phyloP scores from a whole-genome alignment of 2,113 vertebrate genomes.

The Trichomycterus rosablanca region DNA sequence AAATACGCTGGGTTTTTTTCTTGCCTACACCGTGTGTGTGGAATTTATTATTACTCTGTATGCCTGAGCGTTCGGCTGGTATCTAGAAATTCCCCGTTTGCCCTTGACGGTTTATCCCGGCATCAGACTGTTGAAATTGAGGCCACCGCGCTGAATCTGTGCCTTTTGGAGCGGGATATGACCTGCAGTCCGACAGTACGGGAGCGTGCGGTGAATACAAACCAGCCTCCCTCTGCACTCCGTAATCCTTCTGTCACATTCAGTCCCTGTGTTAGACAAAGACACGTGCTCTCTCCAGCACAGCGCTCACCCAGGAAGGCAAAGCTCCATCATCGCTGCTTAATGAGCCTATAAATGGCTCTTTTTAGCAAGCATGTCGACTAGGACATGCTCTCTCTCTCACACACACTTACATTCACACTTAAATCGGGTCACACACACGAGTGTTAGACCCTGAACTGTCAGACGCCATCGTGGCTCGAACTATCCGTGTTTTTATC shows the following conservation, averaged over 20 bases:
- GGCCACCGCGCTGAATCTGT: constrained; percentile 33
- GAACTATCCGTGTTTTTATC: neutral
- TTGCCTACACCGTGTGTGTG: too few relatives aligned
- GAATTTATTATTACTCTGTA: too few relatives aligned
- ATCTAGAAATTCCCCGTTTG: too few relatives aligned
- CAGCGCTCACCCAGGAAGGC: constrained; percentile 27
- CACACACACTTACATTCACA: constrained; percentile 9
- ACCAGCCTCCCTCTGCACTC: constrained; percentile 24
- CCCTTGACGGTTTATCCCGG: constrained; percentile 13
- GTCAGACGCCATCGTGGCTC: neutral
- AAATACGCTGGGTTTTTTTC: too few relatives aligned
- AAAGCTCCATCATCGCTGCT: constrained; percentile 39
- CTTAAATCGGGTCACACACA: neutral
- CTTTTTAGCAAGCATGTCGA: constrained; percentile 29
- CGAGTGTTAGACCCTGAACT: neutral
- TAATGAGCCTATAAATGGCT: constrained; percentile 46
- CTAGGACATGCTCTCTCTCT: constrained; percentile 4
- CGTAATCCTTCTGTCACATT: constrained; percentile 40
- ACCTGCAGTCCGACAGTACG: constrained; percentile 32
- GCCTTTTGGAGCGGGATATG: constrained; percentile 35
- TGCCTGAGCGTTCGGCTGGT: too few relatives aligned
- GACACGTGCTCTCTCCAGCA: constrained; percentile 21
- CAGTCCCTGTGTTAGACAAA: constrained; percentile 25
- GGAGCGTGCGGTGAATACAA: constrained; percentile 38
- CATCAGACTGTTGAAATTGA: constrained; percentile 31